These are phyloP conservation scores for Sandelia bainsii DNA, from an alignment of 2,797 vertebrate species.

Conservation along the genomic window DNA sequence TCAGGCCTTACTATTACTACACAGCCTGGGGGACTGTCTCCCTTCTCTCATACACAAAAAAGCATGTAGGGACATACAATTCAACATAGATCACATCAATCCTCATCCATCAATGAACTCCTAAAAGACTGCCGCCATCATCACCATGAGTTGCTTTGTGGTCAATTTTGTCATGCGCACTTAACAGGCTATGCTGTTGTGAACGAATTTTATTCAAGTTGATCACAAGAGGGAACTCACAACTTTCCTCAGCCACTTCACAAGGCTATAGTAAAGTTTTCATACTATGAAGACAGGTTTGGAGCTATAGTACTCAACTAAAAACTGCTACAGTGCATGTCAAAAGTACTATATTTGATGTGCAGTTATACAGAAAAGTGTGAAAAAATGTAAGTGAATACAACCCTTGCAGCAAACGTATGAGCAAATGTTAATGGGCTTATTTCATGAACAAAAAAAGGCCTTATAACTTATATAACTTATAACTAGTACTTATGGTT, in stretches of 20 bases:
- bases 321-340: neutral
- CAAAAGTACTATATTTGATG: neutral
- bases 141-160: slow-evolving; percentile 52
- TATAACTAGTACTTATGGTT: too few species aligned
- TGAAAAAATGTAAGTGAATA: too few species aligned
- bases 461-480: too few species aligned
- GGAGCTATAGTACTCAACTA: neutral
- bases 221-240: neutral
- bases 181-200: slow-evolving; percentile 29
- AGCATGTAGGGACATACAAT: slow-evolving; percentile 55
- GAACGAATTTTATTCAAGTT: neutral
- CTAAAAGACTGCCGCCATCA: slow-evolving; percentile 53
- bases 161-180: slow-evolving; percentile 51
- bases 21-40: slow-evolving; percentile 65
- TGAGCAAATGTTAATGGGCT: too few species aligned
- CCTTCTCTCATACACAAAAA: slow-evolving; percentile 70
- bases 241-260: neutral
- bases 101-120: slow-evolving; percentile 71
- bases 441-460: too few species aligned
- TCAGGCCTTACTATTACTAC: slow-evolving; percentile 43
- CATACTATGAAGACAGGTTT: neutral
- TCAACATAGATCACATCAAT: slow-evolving; percentile 67
- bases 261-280: neutral
- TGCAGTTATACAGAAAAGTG: neutral
- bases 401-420: too few species aligned